These are phyloP conservation scores for Aurelia sp. DNA, from an alignment of 30 jellyfish, hydroid and myxozoan genomes.

Conservation along the genomic window DNA sequence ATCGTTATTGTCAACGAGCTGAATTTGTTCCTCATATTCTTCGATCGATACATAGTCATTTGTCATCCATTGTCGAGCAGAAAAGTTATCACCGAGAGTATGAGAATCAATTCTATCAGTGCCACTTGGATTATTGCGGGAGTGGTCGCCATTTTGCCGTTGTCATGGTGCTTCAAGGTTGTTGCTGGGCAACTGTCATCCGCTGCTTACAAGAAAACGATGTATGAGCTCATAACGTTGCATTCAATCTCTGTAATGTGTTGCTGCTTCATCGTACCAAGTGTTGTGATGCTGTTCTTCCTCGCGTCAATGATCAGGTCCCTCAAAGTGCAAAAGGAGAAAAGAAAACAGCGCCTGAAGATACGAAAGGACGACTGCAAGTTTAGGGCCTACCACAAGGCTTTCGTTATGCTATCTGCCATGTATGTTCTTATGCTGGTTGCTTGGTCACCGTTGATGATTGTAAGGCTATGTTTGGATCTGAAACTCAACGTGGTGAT, in stretches of 20 bases:
- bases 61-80: slow-evolving; percentile 68
- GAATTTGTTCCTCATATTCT: slow-evolving; percentile 59
- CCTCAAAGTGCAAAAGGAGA: slow-evolving; percentile 36
- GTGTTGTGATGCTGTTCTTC: slow-evolving; percentile 53
- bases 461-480: slow-evolving; percentile 62
- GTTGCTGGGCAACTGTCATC: slow-evolving; percentile 39
- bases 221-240: slow-evolving; percentile 40
- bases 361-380: slow-evolving; percentile 39
- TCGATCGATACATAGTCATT: slow-evolving; percentile 62
- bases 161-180: slow-evolving; percentile 70
- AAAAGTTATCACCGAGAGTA: slow-evolving; percentile 31
- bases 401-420: slow-evolving; percentile 66
- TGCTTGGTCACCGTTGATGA: slow-evolving; percentile 77
- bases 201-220: slow-evolving; percentile 6
- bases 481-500: slow-evolving; percentile 26
- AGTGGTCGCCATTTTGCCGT: slow-evolving; percentile 53
- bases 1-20: slow-evolving; percentile 54
- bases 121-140: slow-evolving; percentile 35
- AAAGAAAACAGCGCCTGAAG: slow-evolving; percentile 35
- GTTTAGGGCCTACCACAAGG: slow-evolving; percentile 55
- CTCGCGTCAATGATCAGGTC: slow-evolving; percentile 51
- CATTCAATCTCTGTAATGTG: slow-evolving; percentile 56
- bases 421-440: slow-evolving; percentile 62
- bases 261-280: slow-evolving; percentile 67
- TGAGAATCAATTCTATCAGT: slow-evolving; percentile 4